Conservation (phyloP, 1,140 invertebrate genomes). For the Ceratosolen solmsi region DNA sequence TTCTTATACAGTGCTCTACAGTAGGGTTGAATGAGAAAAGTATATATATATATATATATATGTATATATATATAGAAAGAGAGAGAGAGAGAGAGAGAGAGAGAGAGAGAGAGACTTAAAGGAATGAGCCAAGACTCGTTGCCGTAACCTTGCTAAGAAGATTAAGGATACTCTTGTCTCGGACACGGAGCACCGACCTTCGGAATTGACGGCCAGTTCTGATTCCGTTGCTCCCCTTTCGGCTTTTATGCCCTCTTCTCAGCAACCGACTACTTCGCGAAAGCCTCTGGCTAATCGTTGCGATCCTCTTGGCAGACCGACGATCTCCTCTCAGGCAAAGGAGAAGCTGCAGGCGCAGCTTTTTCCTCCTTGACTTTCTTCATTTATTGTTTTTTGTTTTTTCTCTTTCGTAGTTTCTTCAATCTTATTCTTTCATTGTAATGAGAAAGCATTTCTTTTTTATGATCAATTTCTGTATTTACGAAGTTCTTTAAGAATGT, state of each 20-base stretch:
- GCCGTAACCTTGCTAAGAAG: conserved; percentile 1
- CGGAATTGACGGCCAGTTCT: conserved; percentile 13
- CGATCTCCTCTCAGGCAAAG: background rate
- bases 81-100: conserved; percentile 10
- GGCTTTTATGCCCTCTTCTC: conserved; percentile 6
- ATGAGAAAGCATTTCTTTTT: background rate
- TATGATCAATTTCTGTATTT: background rate
- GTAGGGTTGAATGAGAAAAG: too few species aligned
- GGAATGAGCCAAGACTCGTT: background rate
- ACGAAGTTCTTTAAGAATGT: background rate
- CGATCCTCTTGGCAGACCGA: background rate
- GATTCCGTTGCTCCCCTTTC: background rate
- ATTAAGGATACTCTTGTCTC: conserved; percentile 14
- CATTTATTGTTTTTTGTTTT: too few species aligned
- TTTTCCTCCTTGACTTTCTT: background rate
- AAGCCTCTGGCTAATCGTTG: background rate
- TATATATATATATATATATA: too few species aligned
- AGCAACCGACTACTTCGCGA: background rate
- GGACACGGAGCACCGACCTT: background rate
- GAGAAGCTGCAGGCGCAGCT: background rate
- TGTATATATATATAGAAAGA: background rate
- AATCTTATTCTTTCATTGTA: background rate
- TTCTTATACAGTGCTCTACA: background rate
- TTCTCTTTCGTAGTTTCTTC: background rate
- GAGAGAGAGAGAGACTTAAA: background rate